Percentiles rank a stretch among this genome's conserved stretches.
phyloP scores from a whole-genome alignment of 2,797 vertebrate genomes.

The Manis crassicaudata region DNA sequence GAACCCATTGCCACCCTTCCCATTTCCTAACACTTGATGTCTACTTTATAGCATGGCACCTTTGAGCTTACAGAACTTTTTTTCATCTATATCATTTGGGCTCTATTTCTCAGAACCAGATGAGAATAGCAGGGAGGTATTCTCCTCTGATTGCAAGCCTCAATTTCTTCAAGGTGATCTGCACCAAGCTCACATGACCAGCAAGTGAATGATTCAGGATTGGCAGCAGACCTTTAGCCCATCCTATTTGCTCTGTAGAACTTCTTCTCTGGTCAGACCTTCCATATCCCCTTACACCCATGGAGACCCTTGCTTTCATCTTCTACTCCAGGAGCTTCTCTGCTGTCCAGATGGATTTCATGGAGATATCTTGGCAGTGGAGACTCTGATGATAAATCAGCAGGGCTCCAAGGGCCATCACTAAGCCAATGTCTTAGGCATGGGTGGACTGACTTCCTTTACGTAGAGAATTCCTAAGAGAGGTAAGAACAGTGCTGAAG shows the following conservation, averaged over 20 bases:
- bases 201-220: neutral
- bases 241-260: neutral
- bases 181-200: neutral
- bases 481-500: neutral
- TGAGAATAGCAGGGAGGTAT: neutral
- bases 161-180: neutral
- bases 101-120: neutral
- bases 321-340: neutral
- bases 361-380: neutral
- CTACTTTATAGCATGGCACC: neutral
- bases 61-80: slow-evolving; percentile 11
- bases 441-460: neutral
- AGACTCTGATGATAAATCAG: neutral
- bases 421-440: neutral
- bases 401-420: neutral
- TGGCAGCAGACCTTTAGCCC: neutral
- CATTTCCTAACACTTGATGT: neutral
- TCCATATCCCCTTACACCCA: neutral
- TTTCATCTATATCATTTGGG: neutral
- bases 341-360: neutral
- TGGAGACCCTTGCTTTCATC: neutral
- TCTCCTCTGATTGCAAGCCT: neutral
- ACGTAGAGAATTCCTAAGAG: neutral
- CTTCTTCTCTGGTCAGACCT: neutral
- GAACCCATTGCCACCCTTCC: neutral